Evolutionary conservation across 2,797 vertebrate genomes (phyloP), one percentile per base, ranked within the genome.

Genomic region (Zalophus californianus): DNA sequence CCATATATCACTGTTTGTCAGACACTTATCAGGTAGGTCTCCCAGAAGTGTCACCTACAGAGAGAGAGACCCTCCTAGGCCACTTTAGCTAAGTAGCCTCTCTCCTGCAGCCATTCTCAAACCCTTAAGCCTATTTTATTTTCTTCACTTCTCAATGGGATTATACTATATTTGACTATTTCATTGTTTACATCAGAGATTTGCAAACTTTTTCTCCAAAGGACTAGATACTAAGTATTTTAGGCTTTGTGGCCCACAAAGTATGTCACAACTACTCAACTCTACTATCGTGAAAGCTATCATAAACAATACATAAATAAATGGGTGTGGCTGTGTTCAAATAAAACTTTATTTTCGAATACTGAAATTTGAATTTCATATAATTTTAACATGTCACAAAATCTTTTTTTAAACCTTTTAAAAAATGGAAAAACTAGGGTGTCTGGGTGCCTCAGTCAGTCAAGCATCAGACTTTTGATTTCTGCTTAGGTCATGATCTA

Each of bases 361-460:
- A 91, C 1, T 32, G n/a, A 94, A 94, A 91, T 79, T 20, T 48
- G 32, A 88, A 90, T 87, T 85, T 83, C 60, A 91, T 66, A 23
- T 56, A 60, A 66, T 77, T 94, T 93, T 97, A 38, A 38, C n/a
- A 13, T 85, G 18, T 89, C 86, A 84, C 62, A 92, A 89, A 94
- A 75, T 38, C 27, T 54, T 86, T 94, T 91, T 89, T 82, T 79
- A 9, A 54, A 90, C 21, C 54, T 83, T 91, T 89, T 27, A 20
- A 87, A 95, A 79, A 50, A 48, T 23, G 5, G 23, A 27, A 83
- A 96, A 95, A 48, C 8, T 29, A n/a, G 18, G 16, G 66, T 35
- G n/a, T 68, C 66, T 35, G 16, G 16, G 18, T 68, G n/a, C 16
- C n/a, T 68, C 66, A 35, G n/a, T 68, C n/a, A 35, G 66, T 68